Conservation (phyloP, 2,888 invertebrate genomes). For the Troilus luridus region DNA sequence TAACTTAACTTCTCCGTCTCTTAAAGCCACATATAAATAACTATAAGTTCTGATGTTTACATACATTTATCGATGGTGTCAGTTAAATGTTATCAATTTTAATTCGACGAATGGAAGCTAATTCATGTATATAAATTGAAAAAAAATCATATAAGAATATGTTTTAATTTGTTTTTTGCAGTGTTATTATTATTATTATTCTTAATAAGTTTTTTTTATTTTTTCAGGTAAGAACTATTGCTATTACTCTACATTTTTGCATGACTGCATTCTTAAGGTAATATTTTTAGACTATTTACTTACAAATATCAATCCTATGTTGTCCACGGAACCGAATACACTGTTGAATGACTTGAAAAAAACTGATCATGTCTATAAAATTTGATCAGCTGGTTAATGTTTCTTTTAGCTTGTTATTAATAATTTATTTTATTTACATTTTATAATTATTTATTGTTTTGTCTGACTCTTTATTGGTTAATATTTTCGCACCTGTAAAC, state of each 20-base stretch:
- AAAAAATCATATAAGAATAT: background rate
- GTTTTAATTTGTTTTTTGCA: background rate
- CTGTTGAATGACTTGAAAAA: background rate
- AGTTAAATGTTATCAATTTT: too few relatives aligned
- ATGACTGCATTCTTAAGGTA: background rate
- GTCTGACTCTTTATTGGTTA: too few relatives aligned
- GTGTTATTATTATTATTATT: background rate
- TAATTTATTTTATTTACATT: background rate
- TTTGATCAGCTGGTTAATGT: background rate
- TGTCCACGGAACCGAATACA: background rate
- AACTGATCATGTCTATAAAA: background rate
- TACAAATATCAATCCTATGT: too few relatives aligned
- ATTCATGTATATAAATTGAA: too few relatives aligned
- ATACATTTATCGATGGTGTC: too few relatives aligned
- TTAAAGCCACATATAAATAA: too few relatives aligned
- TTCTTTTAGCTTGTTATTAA: background rate
- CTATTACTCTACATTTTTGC: background rate
- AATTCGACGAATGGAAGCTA: too few relatives aligned
- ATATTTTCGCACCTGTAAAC: too few relatives aligned
- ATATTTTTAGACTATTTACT: background rate
- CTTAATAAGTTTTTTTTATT: background rate
- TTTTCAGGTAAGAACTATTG: background rate
- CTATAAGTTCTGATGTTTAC: too few relatives aligned
- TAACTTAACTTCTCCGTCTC: too few relatives aligned
- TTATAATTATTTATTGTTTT: too few relatives aligned